phyloP scores from a whole-genome alignment of 2,113 vertebrate genomes.

The Uria lomvia region DNA sequence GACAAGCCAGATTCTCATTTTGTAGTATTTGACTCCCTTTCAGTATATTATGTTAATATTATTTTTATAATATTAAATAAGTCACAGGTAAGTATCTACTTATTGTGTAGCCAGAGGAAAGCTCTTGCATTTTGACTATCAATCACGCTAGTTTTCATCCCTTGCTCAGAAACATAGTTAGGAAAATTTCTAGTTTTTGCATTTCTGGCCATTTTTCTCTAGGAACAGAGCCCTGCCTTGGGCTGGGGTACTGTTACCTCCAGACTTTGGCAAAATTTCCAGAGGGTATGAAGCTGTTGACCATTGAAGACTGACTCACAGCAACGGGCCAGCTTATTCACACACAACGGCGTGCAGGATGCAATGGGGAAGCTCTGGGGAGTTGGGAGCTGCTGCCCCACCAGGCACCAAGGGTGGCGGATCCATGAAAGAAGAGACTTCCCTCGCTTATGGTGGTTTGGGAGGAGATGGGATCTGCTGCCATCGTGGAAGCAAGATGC shows the following conservation, averaged over 20 bases:
- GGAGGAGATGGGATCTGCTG: not conserved
- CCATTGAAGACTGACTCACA: not conserved
- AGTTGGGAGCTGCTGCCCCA: not conserved
- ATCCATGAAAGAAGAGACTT: not conserved
- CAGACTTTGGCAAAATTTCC: not conserved
- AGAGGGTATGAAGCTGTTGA: not conserved
- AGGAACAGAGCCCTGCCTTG: not conserved
- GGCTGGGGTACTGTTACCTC: not conserved
- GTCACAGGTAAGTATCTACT: not conserved
- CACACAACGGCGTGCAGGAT: not conserved
- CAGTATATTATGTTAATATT: not conserved
- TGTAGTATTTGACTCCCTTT: not conserved
- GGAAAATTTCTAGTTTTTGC: not conserved
- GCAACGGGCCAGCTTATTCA: not conserved
- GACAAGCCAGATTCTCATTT: not conserved
- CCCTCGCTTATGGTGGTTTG: rapidly evolving
- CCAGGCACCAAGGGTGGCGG: not conserved
- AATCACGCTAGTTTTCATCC: not conserved
- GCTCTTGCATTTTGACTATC: not conserved
- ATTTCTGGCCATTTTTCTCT: not conserved
- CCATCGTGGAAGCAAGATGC: not conserved
- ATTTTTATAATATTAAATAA: not conserved
- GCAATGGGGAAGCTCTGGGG: not conserved
- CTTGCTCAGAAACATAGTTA: not conserved
- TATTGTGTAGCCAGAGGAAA: not conserved